Conservation (phyloP, 2,113 vertebrate species). For the Thymallus thymallus region DNA sequence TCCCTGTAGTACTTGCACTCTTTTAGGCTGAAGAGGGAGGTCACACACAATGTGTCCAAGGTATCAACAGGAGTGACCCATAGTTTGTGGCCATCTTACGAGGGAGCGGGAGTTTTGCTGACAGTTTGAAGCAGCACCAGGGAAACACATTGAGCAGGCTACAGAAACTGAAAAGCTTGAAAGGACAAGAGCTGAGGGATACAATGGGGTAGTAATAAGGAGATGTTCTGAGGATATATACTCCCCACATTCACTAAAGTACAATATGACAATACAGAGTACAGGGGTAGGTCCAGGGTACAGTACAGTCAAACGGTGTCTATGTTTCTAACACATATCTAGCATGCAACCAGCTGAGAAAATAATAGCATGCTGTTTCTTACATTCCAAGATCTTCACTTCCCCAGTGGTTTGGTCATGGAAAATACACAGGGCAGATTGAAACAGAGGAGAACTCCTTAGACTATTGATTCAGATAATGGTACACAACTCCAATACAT, state of each 20-base stretch:
- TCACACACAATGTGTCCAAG: conserved; percentile 4
- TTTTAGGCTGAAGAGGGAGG: conserved; percentile 7
- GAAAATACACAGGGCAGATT: conserved; percentile 28
- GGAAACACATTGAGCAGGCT: conserved; percentile 14
- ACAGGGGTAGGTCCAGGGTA: conserved; percentile 4
- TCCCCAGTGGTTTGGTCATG: conserved; percentile 44
- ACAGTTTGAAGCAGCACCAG: conserved; percentile 29
- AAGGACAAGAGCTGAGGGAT: conserved; percentile 7
- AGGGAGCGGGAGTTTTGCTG: conserved; percentile 19
- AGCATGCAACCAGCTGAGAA: conserved; percentile 48
- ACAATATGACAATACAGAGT: neutral
- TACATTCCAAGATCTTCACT: conserved; percentile 47
- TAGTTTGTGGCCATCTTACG: conserved; percentile 4
- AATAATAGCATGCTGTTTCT: conserved; percentile 60
- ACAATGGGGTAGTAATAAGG: conserved; percentile 11
- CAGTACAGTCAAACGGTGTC: neutral
- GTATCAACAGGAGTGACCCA: conserved; percentile 10
- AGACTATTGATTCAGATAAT: too few species aligned
- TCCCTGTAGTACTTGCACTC: conserved; percentile 12
- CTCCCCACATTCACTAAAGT: neutral
- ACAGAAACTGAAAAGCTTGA: conserved; percentile 2
- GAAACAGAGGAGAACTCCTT: conserved; percentile 1
- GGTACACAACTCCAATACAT: conserved; percentile 4
- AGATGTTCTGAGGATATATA: neutral
- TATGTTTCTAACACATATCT: neutral